Conservation (phyloP, 2,113 vertebrate genomes). For the Pelmatolapia mariae region DNA sequence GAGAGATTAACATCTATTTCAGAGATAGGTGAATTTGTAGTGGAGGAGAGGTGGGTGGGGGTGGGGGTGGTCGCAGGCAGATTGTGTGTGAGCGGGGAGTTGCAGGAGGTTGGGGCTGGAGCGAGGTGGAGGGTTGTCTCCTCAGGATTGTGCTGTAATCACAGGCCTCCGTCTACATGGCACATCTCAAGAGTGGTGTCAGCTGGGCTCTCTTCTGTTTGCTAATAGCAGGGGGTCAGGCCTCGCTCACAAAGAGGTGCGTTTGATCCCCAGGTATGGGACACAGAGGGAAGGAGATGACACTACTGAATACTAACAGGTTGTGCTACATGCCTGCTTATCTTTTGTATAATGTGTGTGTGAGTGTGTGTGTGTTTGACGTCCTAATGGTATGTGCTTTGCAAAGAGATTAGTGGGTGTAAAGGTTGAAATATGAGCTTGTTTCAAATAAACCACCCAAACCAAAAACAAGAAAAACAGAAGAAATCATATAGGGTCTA, state of each 20-base stretch:
- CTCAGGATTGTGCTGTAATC: conserved; percentile 67
- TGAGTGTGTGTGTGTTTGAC: neutral
- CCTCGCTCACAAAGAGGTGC: conserved; percentile 63
- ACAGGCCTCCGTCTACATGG: conserved; percentile 66
- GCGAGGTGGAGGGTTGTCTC: conserved; percentile 48
- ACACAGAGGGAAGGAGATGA: conserved; percentile 46
- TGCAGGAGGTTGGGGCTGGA: conserved; percentile 17
- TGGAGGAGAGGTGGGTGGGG: conserved; percentile 1
- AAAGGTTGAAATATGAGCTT: neutral
- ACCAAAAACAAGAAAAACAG: neutral
- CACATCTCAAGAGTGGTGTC: conserved; percentile 68
- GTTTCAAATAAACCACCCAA: neutral
- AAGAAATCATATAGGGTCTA: neutral
- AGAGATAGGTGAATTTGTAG: conserved; percentile 58
- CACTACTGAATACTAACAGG: conserved; percentile 62
- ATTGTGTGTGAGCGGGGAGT: neutral
- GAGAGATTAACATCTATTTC: conserved; percentile 71
- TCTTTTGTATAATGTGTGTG: conserved; percentile 14
- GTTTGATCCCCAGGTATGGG: conserved; percentile 67
- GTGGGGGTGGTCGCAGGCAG: neutral
- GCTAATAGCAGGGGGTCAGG: conserved; percentile 69
- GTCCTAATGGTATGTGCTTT: conserved; percentile 13
- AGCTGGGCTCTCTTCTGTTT: conserved; percentile 69
- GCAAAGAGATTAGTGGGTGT: neutral
- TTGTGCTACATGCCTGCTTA: conserved; percentile 11